These are phyloP conservation scores for Temnothorax curvispinosus DNA, from an alignment of 1,140 invertebrate genomes.

Conservation along the genomic window DNA sequence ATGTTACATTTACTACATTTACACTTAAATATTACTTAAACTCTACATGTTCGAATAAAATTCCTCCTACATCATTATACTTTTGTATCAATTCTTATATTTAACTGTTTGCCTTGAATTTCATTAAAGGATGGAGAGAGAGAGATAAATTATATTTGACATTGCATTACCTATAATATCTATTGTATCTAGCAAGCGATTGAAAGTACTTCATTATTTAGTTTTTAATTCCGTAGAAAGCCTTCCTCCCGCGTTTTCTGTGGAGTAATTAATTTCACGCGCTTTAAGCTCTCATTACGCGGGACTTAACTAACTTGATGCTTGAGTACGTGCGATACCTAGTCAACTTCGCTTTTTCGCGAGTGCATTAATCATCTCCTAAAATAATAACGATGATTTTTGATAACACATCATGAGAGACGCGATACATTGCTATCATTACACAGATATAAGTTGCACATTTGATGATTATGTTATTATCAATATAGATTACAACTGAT, in stretches of 20 bases:
- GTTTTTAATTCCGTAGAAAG: constrained; percentile 22
- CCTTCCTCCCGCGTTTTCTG: background rate
- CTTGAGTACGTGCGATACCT: background rate
- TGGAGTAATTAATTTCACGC: constrained; percentile 26
- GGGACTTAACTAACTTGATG: constrained; percentile 27
- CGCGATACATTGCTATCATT: background rate
- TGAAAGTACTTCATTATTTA: constrained; percentile 8
- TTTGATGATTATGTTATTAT: background rate
- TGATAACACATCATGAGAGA: background rate
- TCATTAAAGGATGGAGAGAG: constrained; percentile 8
- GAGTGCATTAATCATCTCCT: background rate
- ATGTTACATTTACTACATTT: background rate
- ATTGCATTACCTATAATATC: background rate
- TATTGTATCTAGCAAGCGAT: background rate
- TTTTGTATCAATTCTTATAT: background rate
- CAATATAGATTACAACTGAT: background rate
- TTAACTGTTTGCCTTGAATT: background rate
- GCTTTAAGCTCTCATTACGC: constrained; percentile 26
- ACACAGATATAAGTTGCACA: background rate
- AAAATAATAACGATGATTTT: background rate
- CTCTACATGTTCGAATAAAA: background rate
- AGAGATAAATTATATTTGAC: constrained; percentile 15
- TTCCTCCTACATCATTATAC: background rate
- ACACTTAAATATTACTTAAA: background rate
- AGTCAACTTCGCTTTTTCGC: background rate